Base-by-base conservation (phyloP, 2,888 invertebrate species). In the Automeris io region DNA sequence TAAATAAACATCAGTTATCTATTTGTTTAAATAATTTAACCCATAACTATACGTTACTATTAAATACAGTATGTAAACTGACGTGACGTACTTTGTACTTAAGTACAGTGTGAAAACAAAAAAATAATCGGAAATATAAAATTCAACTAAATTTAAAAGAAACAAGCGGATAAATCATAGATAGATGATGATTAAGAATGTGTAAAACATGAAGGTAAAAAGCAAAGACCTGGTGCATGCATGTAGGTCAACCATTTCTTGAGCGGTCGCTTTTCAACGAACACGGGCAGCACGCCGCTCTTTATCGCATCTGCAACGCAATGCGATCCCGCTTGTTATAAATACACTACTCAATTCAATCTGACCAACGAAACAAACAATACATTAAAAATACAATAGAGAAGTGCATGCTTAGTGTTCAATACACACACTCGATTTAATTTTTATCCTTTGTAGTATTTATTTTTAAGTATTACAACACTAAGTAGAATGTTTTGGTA, bases 211-310 rank as follows among this genome's bases (percentile, higher is more conserved):
- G 72, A 70, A 71, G 66, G 76, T 58, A 62, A 76, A 76, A 80
- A 75, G 81, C 81, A 61, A 61, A 72, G 82, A 86, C 86, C 86
- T 86, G 83, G 75, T 43, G 78, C 85, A 86, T 85, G 86, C 85
- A 85, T 76, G 83, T 82, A 85, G 70, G 85, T 83, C 70, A 86
- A 77, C 85, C 85, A 86, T 65, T 85, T 86, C 83, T 81, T 85
- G 82, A 82, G 63, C 59, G 73, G 82, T 53, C 79, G 80, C 37
- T 61, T 64, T 52, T 75, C 77, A 46, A 71, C 71, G 56, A 85
- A 68, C 74, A 76, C 67, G 54, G 79, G 68, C 61, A 77, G 73
- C 68, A 76, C 69, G 61, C 70, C 68, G 73, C 73, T 64, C 63
- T 70, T 75, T 70, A 77, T 64, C 53, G 70, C 59, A 80, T 85